Evolutionary conservation across 2,797 vertebrate species (phyloP), one percentile per base, ranked within the genome.

Genomic region (Decapterus maruadsi): DNA sequence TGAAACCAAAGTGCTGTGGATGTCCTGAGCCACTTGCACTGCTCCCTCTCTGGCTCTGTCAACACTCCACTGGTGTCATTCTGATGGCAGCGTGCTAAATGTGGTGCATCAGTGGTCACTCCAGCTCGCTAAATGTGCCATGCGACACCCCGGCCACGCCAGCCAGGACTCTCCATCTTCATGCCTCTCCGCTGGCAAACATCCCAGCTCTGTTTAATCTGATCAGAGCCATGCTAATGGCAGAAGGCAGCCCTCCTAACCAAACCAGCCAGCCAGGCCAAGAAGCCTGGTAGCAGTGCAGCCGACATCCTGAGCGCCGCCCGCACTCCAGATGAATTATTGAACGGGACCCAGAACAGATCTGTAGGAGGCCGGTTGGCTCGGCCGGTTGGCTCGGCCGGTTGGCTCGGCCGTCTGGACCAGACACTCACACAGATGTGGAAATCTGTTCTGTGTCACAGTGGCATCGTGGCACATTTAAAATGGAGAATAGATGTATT

Each of bases 161-260:
- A 83, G 72, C 76, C 67, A 4, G 50, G 62, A 51, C 78, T 82
- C 26, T 86, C 80, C 80, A 75, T 75, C 75, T 63, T 72, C 40
- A 14, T 81, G 75, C 57, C 74, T 77, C 48, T 63, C 1, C 26
- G n/a, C 77, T 87, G 90, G 93, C 86, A 80, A 11, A 40, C 20
- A 68, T 61, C 80, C 77, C 79, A 57, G 68, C 61, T 26, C 26
- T 72, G 88, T 82, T 82, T 85, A 90, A 93, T 72, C 66, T 75
- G 87, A 82, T 83, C 76, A 88, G 86, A 88, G 62, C 65, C 57
- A 71, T 82, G 76, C 77, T 91, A 92, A 94, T 92, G 87, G 91
- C 88, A 83, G 83, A 88, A 80, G 89, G 88, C 92, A 87, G 84
- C 85, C 80, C 85, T 86, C 75, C 38, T 87, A 79, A 85, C 84